A percentile compares a stretch with the other conserved stretches of the same genome.
Conservation (phyloP, 2,888 invertebrate species). For the Andricus curvator region DNA sequence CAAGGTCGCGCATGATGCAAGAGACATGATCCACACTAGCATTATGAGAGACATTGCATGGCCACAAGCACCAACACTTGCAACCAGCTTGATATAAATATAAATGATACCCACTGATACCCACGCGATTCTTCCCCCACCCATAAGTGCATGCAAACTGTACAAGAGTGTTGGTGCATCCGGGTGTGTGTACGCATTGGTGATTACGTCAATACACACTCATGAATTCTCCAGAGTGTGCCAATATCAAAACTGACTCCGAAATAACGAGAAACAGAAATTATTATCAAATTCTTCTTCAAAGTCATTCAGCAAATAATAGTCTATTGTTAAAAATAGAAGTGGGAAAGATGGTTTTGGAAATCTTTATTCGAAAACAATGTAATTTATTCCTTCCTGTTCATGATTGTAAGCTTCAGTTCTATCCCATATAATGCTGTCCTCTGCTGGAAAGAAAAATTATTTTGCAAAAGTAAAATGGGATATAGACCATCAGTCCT, state of each 20-base stretch:
- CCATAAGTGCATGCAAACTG: background rate
- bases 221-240: background rate
- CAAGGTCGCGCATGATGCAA: conserved; percentile 72
- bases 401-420: no score
- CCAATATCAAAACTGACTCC: conserved; percentile 11
- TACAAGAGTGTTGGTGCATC: conserved; percentile 12
- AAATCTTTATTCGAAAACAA: no score
- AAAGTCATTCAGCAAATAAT: no score
- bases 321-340: no score
- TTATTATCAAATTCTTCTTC: background rate
- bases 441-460: no score
- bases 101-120: background rate
- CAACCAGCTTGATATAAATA: conserved; percentile 12
- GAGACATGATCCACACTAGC: conserved; percentile 51
- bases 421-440: no score
- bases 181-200: conserved; percentile 1
- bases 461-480: no score
- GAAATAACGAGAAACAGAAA: conserved; percentile 38
- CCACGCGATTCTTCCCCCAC: conserved; percentile 35
- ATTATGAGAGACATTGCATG: conserved; percentile 33
- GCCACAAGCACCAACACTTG: conserved; percentile 1
- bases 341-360: no score
- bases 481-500: no score
- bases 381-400: no score
- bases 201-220: background rate